Conservation (phyloP, 2,888 invertebrate genomes). For the Epinotia nisella region DNA sequence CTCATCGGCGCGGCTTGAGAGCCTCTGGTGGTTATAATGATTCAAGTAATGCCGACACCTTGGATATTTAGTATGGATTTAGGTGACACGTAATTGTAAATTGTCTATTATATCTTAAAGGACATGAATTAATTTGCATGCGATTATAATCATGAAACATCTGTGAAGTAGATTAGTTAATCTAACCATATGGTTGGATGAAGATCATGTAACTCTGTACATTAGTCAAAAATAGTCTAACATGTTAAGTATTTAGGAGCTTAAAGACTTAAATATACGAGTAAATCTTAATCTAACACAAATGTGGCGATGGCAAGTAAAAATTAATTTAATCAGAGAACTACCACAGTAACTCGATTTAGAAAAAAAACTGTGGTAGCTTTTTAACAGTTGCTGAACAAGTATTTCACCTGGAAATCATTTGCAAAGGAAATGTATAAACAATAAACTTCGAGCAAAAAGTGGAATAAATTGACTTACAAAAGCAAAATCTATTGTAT, state of each 20-base stretch:
- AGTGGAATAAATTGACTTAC: slow-evolving; percentile 27
- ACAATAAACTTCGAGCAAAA: slow-evolving; percentile 22
- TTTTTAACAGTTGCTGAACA: slow-evolving; percentile 10
- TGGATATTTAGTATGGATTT: slow-evolving; percentile 23
- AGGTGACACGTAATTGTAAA: slow-evolving; percentile 29
- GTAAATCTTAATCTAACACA: not conserved
- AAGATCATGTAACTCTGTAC: too few relatives aligned
- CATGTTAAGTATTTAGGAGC: not conserved
- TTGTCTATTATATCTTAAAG: slow-evolving; percentile 20
- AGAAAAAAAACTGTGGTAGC: not conserved
- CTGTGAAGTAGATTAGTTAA: not conserved
- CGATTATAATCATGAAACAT: slow-evolving; percentile 3
- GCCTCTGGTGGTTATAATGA: slow-evolving; percentile 26
- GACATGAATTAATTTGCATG: slow-evolving; percentile 13
- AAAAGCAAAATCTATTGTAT: slow-evolving; percentile 28
- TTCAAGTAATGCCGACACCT: slow-evolving; percentile 11
- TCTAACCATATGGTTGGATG: not conserved
- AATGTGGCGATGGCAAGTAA: not conserved
- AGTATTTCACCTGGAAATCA: slow-evolving; percentile 30
- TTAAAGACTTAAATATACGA: not conserved
- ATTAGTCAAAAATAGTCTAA: not conserved
- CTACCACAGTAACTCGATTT: not conserved
- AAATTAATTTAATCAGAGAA: not conserved
- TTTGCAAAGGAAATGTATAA: slow-evolving; percentile 25
- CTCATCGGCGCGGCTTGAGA: slow-evolving; percentile 21